phyloP scores from a whole-genome alignment of 2,113 vertebrate species.

The Phoxinus phoxinus region DNA sequence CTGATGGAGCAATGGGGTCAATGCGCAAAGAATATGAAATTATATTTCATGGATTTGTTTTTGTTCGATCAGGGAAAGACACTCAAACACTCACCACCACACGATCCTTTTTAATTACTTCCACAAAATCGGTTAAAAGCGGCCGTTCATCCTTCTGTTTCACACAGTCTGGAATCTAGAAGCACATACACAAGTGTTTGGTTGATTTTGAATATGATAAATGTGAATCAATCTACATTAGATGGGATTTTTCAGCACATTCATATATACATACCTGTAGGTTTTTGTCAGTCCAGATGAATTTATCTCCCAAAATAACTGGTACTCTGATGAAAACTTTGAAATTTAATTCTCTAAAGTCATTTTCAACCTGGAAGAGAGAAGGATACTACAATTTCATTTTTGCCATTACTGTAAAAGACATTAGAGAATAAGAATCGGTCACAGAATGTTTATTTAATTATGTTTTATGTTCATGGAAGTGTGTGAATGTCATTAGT shows the following conservation, averaged over 20 bases:
- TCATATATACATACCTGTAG: slow-evolving; percentile 55
- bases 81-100: slow-evolving; percentile 63
- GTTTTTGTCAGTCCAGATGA: slow-evolving; percentile 73
- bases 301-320: slow-evolving; percentile 63
- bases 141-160: slow-evolving; percentile 39
- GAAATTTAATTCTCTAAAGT: slow-evolving; percentile 67
- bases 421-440: not conserved
- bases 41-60: not conserved
- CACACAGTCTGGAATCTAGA: slow-evolving; percentile 72
- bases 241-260: not conserved
- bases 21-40: not conserved
- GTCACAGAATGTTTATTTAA: not conserved
- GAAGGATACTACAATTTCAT: not conserved
- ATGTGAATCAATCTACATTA: not conserved
- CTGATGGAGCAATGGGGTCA: slow-evolving; percentile 57
- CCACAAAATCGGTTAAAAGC: slow-evolving; percentile 30
- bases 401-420: not conserved
- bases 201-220: not conserved
- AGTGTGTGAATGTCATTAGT: not conserved
- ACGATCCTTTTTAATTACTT: slow-evolving; percentile 59
- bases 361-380: slow-evolving; percentile 74
- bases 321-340: slow-evolving; percentile 76
- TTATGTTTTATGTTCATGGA: not conserved
- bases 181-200: not conserved
- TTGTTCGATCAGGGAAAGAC: not conserved